Percentiles rank a stretch among this genome's conserved stretches.
Conservation (phyloP, 64 coral and sea anemone species). For the Montipora efflorescens region DNA sequence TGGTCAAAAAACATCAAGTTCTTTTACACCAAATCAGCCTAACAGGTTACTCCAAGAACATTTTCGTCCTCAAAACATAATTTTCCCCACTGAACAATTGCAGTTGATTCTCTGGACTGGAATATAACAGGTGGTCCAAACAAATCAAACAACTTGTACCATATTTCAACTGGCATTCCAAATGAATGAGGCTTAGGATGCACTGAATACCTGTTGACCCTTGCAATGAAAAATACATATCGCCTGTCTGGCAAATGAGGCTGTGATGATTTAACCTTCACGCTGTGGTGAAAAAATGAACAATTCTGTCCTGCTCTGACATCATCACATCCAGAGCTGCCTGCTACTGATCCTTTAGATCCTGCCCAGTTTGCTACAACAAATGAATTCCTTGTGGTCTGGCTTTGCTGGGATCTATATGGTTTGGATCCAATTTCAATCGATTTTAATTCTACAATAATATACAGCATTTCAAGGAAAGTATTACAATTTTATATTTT, state of each 20-base stretch:
- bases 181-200: slow-evolving; percentile 48
- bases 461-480: slow-evolving; percentile 53
- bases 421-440: background rate
- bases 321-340: background rate
- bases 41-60: background rate
- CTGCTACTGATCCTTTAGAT: background rate
- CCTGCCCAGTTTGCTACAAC: background rate
- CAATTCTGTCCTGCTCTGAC: slow-evolving; percentile 63
- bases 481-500: no score
- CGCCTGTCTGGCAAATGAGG: background rate
- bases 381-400: slow-evolving; percentile 12
- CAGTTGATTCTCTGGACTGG: slow-evolving; percentile 62
- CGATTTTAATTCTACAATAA: background rate
- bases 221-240: slow-evolving; percentile 60
- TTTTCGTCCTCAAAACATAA: background rate
- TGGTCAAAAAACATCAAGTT: no score
- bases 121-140: slow-evolving; percentile 76
- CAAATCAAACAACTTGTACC: slow-evolving; percentile 61
- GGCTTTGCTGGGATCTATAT: background rate
- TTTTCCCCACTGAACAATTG: background rate
- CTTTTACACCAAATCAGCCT: no score
- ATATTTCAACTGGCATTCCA: slow-evolving; percentile 59
- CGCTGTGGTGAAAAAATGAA: slow-evolving; percentile 43
- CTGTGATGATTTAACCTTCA: slow-evolving; percentile 1
- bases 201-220: slow-evolving; percentile 74